Evolutionary conservation across 2,888 invertebrate species (phyloP).

Genomic region (Silvanus unidentatus): DNA sequence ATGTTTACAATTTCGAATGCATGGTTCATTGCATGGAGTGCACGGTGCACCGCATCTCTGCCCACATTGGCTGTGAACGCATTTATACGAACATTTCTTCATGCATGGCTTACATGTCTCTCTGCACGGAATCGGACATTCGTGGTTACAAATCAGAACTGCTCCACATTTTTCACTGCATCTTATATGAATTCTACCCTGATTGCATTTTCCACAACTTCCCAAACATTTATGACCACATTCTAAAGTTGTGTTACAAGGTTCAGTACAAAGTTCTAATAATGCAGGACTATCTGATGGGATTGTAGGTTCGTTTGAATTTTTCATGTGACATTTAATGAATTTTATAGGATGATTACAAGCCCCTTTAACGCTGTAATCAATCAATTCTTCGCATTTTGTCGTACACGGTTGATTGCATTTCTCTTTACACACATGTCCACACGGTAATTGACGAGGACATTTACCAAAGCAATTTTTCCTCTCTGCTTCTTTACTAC

Average conservation of each 20-base stretch:
- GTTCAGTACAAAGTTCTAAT: slow-evolving; percentile 43
- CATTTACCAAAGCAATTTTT: slow-evolving; percentile 2
- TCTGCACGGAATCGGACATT: slow-evolving; percentile 53
- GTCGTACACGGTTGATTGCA: slow-evolving; percentile 7
- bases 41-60: slow-evolving; percentile 46
- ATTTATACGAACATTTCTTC: slow-evolving; percentile 47
- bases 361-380: too few relatives aligned
- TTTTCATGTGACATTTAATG: too few relatives aligned
- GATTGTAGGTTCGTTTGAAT: slow-evolving; percentile 22
- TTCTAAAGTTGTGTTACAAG: slow-evolving; percentile 44
- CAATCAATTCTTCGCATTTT: too few relatives aligned
- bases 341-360: too few relatives aligned
- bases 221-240: slow-evolving; percentile 53
- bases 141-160: slow-evolving; percentile 58
- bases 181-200: slow-evolving; percentile 55
- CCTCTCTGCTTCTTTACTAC: slow-evolving; percentile 1
- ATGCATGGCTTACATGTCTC: slow-evolving; percentile 55
- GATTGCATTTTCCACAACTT: slow-evolving; percentile 52
- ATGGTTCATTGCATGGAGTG: slow-evolving; percentile 36
- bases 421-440: slow-evolving; percentile 4
- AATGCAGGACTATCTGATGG: slow-evolving; percentile 25
- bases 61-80: slow-evolving; percentile 51
- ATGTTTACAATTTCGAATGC: slow-evolving; percentile 47
- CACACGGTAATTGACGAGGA: neutral
- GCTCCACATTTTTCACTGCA: slow-evolving; percentile 54